These are phyloP conservation scores for Paradoxurus hermaphroditus DNA, from an alignment of 2,113 vertebrate genomes.

Conservation along the genomic window DNA sequence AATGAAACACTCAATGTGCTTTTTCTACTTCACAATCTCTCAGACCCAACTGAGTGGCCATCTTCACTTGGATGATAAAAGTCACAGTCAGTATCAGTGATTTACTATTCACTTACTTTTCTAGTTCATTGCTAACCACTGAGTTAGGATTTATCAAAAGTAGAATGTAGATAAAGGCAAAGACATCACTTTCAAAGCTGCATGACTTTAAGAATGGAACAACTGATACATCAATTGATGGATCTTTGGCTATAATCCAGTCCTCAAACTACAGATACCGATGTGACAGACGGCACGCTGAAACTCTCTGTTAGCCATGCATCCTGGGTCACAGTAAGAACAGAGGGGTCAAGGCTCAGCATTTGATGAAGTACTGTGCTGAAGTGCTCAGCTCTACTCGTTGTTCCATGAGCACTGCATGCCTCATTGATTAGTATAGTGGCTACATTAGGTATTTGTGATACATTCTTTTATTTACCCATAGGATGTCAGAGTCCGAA, in stretches of 20 bases:
- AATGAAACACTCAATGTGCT: constrained; percentile 36
- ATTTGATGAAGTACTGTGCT: not conserved
- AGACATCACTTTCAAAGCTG: constrained; percentile 33
- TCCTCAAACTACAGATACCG: not conserved
- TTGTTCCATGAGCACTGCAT: not conserved
- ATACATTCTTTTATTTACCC: not conserved
- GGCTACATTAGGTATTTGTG: not conserved
- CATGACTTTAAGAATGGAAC: constrained; percentile 51
- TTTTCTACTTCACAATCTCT: constrained; percentile 34
- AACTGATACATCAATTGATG: not conserved
- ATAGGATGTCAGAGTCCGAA: not conserved
- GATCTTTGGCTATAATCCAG: constrained; percentile 5
- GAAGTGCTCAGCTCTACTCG: not conserved
- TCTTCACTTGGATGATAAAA: constrained; percentile 54
- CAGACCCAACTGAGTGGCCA: not conserved
- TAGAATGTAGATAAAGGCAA: constrained; percentile 54
- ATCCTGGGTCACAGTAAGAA: not conserved
- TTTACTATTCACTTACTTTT: constrained; percentile 44
- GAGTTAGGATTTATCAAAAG: constrained; percentile 54
- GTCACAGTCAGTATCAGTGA: constrained; percentile 45
- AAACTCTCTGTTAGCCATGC: not conserved
- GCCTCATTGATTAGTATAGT: not conserved
- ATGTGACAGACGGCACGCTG: not conserved
- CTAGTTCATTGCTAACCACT: constrained; percentile 34
- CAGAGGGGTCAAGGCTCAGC: not conserved